These are phyloP conservation scores for Dendrolimus kikuchii DNA, from an alignment of 1,140 invertebrate genomes.

Conservation along the genomic window DNA sequence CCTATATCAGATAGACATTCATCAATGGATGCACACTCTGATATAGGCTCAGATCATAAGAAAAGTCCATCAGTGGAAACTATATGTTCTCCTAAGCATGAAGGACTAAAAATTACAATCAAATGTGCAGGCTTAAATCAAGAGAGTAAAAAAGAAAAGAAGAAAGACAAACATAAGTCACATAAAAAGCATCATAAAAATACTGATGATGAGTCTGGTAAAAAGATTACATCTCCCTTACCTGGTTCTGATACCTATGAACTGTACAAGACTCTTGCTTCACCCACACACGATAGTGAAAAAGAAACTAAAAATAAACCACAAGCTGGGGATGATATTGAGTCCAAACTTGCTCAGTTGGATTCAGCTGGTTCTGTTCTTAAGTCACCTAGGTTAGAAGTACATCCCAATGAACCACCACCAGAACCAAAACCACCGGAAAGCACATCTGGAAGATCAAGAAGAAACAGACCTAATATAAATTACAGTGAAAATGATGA, in stretches of 20 bases:
- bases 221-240: conserved; percentile 67
- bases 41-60: conserved; percentile 54
- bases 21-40: conserved; percentile 58
- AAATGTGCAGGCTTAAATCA: conserved; percentile 67
- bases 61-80: conserved; percentile 57
- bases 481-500: conserved; percentile 72
- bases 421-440: conserved; percentile 63
- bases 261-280: conserved; percentile 65
- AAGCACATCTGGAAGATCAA: conserved; percentile 45
- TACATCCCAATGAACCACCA: conserved; percentile 41
- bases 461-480: conserved; percentile 67
- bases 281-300: conserved; percentile 42
- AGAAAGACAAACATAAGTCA: conserved; percentile 60
- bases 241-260: conserved; percentile 69
- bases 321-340: conserved; percentile 41
- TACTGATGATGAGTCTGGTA: conserved; percentile 52
- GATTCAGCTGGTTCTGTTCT: conserved; percentile 37
- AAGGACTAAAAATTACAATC: conserved; percentile 67
- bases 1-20: conserved; percentile 68
- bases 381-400: conserved; percentile 41
- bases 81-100: conserved; percentile 65
- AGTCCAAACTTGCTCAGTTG: conserved; percentile 50
- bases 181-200: conserved; percentile 63
- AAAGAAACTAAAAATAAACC: conserved; percentile 35
- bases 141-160: conserved; percentile 71